Evolutionary conservation across 2,797 vertebrate genomes (phyloP), one percentile per base, ranked within the genome.

Genomic region (Clarias platycephalus): DNA sequence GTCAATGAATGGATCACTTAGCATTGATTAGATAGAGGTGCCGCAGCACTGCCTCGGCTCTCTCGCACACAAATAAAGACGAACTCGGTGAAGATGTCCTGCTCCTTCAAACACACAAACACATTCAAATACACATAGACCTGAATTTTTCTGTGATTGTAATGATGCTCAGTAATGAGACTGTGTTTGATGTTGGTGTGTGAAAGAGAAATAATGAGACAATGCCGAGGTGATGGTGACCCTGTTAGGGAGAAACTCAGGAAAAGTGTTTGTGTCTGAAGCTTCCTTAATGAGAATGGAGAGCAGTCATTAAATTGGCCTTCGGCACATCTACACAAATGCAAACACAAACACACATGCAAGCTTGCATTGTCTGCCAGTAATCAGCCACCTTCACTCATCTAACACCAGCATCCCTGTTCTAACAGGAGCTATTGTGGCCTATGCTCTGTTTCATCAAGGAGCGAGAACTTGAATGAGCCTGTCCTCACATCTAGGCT

Each of bases 1-100:
- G 93, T 95, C 94, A 93, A 95, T 94, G 93, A 93, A 93, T 92
- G 92, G 93, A 94, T 95, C 94, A 94, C 94, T 95, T 95, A 94
- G 93, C 94, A 95, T 95, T 95, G 94, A 96, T 95, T 95, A 94
- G 92, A 89, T 68, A 64, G 80, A 92, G 89, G 91, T 92, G 91
- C 91, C 91, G 92, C 92, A 84, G 75, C 89, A 88, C 74, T 78
- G 86, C 84, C 53, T 71, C 44, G 81, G 74, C 60, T 62, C 70
- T 84, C 85, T 60, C 28, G 1, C 53, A 37, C 26, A 81, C 40
- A 67, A 72, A 68, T 66, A 86, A 62, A 84, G 64, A 85, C 16
- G 13, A 72, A 76, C 31, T 31, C 4, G 15, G 28, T 55, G 24
- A 64, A 31, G 66, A 83, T 9, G 24, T 40, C 62, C 58, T 9